Conservation (phyloP, 2,888 invertebrate species). For the Drosophila niveifrons region DNA sequence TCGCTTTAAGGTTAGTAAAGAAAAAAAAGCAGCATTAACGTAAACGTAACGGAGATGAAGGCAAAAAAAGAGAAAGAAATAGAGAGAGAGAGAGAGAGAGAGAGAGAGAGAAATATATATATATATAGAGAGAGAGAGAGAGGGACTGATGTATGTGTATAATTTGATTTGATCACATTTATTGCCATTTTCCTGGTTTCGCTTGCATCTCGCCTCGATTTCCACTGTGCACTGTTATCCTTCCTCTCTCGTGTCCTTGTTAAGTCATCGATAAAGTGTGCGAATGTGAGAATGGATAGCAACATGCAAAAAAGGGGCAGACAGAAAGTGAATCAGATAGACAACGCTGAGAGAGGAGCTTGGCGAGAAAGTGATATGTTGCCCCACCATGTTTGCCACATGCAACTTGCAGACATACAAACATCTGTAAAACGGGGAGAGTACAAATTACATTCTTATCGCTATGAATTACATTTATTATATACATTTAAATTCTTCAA, state of each 20-base stretch:
- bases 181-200: slow-evolving; percentile 4
- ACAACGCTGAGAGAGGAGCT: slow-evolving; percentile 1
- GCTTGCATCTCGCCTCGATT: not conserved
- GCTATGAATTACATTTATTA: too few relatives aligned
- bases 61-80: not conserved
- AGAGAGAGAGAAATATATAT: too few relatives aligned
- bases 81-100: not conserved
- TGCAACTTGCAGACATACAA: not conserved
- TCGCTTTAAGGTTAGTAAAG: slow-evolving; percentile 81
- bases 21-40: not conserved
- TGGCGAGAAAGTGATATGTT: slow-evolving; percentile 44
- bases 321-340: slow-evolving; percentile 32
- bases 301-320: slow-evolving; percentile 7
- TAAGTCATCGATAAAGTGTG: not conserved
- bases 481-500: too few relatives aligned
- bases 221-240: not conserved
- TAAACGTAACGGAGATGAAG: not conserved
- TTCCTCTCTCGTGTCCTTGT: not conserved
- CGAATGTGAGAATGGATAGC: slow-evolving; percentile 10
- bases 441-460: not conserved
- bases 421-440: not conserved
- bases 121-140: not conserved
- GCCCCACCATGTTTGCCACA: not conserved
- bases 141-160: not conserved
- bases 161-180: slow-evolving; percentile 12